Base-by-base conservation (phyloP, 2,888 invertebrate genomes). In the Clunio marinus region DNA sequence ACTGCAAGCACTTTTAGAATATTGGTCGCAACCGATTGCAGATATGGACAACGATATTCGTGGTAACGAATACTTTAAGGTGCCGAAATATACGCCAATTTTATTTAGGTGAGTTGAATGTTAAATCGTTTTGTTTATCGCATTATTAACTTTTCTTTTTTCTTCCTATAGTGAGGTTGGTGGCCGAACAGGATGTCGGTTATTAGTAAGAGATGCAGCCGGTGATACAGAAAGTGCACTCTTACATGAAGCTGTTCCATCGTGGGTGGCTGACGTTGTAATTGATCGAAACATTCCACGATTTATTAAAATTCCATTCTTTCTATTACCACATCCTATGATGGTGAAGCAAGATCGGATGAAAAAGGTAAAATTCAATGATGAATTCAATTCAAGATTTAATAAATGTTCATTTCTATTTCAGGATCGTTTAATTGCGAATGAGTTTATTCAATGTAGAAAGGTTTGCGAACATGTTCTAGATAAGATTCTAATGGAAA, bases 391-490 rank as follows among this genome's bases (percentile, higher is more conserved):
- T 60, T 20, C 20, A 17, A n/a, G n/a, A n/a, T 17, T 25, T 70
- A 62, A 55, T 22, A 22, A 5, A 5, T 3, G 41, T 5, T 60
- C 15, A 24, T 65, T 20, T 32, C 37, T 17, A 66, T 66, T 76
- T 72, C 83, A 97, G 86, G 99, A 99, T 79, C 88, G 98, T 15
- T 82, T 99, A 72, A 95, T 97, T 69, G 99, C 99, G 1, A 99
- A 97, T 76, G 99, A 99, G 80, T 98, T 99, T 81, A 93, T 99
- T 73, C 97, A 96, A 80, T 94, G 98, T 74, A 88, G 97, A 37
- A 99, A 99, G 81, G 97, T 99, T 1, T 95, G 97, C 20, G 99
- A 99, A 76, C 98, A 99, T 76, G 96, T 99, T 8, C 89, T 95
- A 68, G 98, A 98, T 76, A 99, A 98, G 81, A 90, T 97, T 46